phyloP scores from a whole-genome alignment of 2,797 vertebrate genomes.

The Molossus molossus region DNA sequence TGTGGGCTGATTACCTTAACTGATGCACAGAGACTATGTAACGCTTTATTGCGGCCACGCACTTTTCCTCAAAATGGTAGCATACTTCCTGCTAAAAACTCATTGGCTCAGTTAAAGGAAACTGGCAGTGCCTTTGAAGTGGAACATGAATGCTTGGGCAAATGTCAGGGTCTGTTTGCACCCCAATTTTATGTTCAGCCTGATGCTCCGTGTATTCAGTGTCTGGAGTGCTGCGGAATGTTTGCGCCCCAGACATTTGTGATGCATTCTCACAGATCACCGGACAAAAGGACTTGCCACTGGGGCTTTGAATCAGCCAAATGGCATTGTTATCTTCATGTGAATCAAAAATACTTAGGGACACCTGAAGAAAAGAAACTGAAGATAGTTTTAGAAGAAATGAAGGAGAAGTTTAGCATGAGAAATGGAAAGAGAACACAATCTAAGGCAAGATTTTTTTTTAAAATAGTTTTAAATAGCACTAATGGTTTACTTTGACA shows the following conservation, averaged over 20 bases:
- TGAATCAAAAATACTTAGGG: slow-evolving; percentile 96
- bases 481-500: slow-evolving; percentile 54
- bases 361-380: slow-evolving; percentile 93
- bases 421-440: slow-evolving; percentile 92
- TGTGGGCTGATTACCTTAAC: slow-evolving; percentile 98
- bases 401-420: slow-evolving; percentile 98
- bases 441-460: slow-evolving; percentile 94
- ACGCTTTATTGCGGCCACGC: slow-evolving; percentile 96
- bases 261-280: slow-evolving; percentile 98
- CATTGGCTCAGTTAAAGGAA: slow-evolving; percentile 94
- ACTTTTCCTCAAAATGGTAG: slow-evolving; percentile 93
- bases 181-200: slow-evolving; percentile 97
- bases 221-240: slow-evolving; percentile 97
- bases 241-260: slow-evolving; percentile 99
- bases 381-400: slow-evolving; percentile 95
- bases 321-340: slow-evolving; percentile 98
- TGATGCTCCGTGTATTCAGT: slow-evolving; percentile 97
- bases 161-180: slow-evolving; percentile 98
- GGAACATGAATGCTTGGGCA: slow-evolving; percentile 98
- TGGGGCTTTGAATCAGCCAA: slow-evolving; percentile 99
- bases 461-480: neutral
- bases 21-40: slow-evolving; percentile 98
- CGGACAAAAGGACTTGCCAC: slow-evolving; percentile 99
- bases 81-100: slow-evolving; percentile 92
- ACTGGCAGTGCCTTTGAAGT: slow-evolving; percentile 97